Evolutionary conservation across 1,140 invertebrate genomes (phyloP), one percentile per base, ranked within the genome.

Genomic region (Physella acuta): DNA sequence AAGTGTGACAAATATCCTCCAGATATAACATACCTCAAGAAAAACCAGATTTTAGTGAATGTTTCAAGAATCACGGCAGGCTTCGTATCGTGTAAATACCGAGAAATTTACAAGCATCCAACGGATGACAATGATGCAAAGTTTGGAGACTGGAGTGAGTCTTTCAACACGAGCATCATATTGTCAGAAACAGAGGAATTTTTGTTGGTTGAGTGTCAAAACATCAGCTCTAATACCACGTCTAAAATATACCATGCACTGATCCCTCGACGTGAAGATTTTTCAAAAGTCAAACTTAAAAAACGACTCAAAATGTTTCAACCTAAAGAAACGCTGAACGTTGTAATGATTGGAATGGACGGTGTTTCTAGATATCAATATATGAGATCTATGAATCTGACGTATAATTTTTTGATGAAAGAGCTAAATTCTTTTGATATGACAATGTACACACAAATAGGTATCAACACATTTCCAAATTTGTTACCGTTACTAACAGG

Each of bases 311-410:
- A 28, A 24, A 39, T 44, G 30, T 49, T 20, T 39, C 26, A 36
- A 26, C 61, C 61, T 24, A 63, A 63, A 63, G 61, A 63, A 30
- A 63, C 61, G 3, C 37, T 63, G 16, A 63, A 63, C 34, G 34
- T 63, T 44, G 49, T 63, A 2, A 51, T 51, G 37, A 51, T 63
- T 2, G 37, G n/a, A 2, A 5, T 63, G 36, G 61, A 63, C 26
- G 5, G 33, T 8, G 1, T 49, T 16, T n/a, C 36, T 30, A 20
- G 61, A 11, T 5, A 63, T 30, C 61, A 63, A 31, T 30, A 44
- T 4, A 24, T 63, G 3, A 44, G 61, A 51, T n/a, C n/a, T 31
- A 39, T 44, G 8, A 5, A 44, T 26, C 39, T 44, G 39, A 63
- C 61, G 2, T 63, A 63, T 24, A 5, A n/a, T 1, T 63, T 39